A percentile compares a stretch with the other conserved stretches of the same genome.
These are phyloP conservation scores for Parazoanthus swiftii DNA, from an alignment of 92 coral and sea anemone species.

Conservation along the genomic window DNA sequence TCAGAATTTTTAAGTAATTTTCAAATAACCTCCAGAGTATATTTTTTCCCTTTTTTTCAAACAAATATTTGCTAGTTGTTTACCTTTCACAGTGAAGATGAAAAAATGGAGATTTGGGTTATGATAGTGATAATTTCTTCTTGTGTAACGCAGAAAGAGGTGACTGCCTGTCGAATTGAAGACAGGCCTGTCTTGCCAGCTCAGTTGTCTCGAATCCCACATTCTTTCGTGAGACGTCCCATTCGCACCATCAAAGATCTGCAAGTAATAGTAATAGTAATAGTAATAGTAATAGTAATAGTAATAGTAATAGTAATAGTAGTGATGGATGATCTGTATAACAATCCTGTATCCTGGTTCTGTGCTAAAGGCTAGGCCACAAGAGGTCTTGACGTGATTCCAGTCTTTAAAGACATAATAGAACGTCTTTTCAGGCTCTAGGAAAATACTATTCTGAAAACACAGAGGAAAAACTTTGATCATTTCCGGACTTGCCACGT, in stretches of 20 bases:
- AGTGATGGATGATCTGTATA: conserved; percentile 44
- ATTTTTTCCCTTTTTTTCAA: too few relatives aligned
- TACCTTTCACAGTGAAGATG: too few relatives aligned
- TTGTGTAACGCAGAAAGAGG: too few relatives aligned
- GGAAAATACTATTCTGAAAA: conserved; percentile 29
- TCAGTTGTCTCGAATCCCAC: conserved; percentile 37
- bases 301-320: not conserved
- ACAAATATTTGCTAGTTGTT: too few relatives aligned
- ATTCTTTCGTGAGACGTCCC: conserved; percentile 1
- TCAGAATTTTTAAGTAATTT: too few relatives aligned
- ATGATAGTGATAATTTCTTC: too few relatives aligned
- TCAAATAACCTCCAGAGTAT: too few relatives aligned
- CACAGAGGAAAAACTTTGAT: conserved; percentile 39
- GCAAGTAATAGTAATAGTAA: not conserved
- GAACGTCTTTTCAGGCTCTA: conserved; percentile 33
- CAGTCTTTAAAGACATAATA: conserved; percentile 11
- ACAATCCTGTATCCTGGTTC: conserved; percentile 51
- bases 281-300: not conserved
- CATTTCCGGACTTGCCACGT: conserved; percentile 50
- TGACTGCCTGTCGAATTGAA: conserved; percentile 41
- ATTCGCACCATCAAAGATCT: conserved; percentile 47
- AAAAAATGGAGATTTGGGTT: too few relatives aligned
- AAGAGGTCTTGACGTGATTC: not conserved
- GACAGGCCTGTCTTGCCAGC: conserved; percentile 39
- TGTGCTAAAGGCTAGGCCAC: conserved; percentile 52